phyloP scores from a whole-genome alignment of 2,797 vertebrate genomes.

The Coreius guichenoti region DNA sequence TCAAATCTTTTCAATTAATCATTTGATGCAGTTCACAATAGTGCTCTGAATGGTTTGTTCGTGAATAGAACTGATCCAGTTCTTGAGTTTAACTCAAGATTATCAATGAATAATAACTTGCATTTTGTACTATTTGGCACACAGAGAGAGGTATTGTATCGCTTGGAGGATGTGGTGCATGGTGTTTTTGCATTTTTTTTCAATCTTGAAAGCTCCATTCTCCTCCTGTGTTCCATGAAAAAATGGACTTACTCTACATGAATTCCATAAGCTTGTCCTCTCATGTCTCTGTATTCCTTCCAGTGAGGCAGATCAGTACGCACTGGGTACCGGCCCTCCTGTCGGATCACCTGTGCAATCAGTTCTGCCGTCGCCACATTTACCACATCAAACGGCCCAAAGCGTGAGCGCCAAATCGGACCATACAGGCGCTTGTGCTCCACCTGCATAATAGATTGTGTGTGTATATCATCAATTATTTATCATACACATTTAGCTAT shows the following conservation, averaged over 20 bases:
- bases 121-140: not conserved
- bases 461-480: not conserved
- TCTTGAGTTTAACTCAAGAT: no score
- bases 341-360: slow-evolving; percentile 76
- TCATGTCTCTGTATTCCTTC: slow-evolving; percentile 80
- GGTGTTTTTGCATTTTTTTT: not conserved
- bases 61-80: not conserved
- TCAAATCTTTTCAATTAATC: not conserved
- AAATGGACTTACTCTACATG: slow-evolving; percentile 75
- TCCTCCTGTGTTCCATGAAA: not conserved
- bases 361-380: slow-evolving; percentile 77
- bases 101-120: not conserved
- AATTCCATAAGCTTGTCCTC: slow-evolving; percentile 79
- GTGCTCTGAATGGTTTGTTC: not conserved
- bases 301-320: slow-evolving; percentile 76
- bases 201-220: not conserved
- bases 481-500: not conserved
- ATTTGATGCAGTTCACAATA: not conserved
- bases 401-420: slow-evolving; percentile 79
- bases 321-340: slow-evolving; percentile 79
- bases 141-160: not conserved
- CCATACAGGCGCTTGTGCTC: slow-evolving; percentile 74
- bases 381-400: slow-evolving; percentile 74
- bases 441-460: slow-evolving; percentile 59
- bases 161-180: not conserved